Evolutionary conservation across 2,888 invertebrate genomes (phyloP).

Genomic region (Ypsolopha sequella): DNA sequence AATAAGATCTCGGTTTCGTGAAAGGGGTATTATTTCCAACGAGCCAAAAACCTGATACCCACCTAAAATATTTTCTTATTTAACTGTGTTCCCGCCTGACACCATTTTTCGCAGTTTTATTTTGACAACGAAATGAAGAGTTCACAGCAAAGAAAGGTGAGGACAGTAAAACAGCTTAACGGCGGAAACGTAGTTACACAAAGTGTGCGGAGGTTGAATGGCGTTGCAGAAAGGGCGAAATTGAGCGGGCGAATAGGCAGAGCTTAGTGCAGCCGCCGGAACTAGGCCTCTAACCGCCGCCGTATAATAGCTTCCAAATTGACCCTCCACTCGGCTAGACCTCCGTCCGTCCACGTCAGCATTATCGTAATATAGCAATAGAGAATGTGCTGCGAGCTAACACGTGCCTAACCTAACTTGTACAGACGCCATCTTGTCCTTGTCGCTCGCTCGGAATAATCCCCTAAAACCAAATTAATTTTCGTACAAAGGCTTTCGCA

Average conservation of each 20-base stretch:
- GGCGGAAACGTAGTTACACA: constrained; percentile 24
- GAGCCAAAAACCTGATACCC: too few relatives aligned
- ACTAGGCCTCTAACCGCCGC: constrained; percentile 64
- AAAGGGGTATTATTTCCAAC: background rate
- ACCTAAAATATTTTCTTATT: too few relatives aligned
- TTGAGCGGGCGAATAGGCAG: constrained; percentile 57
- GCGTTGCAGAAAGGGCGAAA: constrained; percentile 55
- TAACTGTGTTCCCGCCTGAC: background rate
- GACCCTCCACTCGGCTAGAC: constrained; percentile 46
- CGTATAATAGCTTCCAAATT: constrained; percentile 67
- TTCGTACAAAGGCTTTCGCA: constrained; percentile 39
- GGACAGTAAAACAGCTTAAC: constrained; percentile 3
- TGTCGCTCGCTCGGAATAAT: constrained; percentile 15
- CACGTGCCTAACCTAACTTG: constrained; percentile 7
- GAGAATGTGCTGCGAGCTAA: constrained; percentile 11
- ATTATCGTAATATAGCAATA: constrained; percentile 19
- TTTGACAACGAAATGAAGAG: background rate
- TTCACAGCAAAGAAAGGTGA: constrained; percentile 1
- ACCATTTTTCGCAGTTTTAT: background rate
- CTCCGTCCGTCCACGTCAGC: constrained; percentile 30
- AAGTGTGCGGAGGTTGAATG: constrained; percentile 35
- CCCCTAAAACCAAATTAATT: constrained; percentile 37
- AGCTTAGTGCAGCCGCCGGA: constrained; percentile 68
- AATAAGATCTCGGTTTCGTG: background rate
- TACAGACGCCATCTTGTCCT: constrained; percentile 6